Percentiles rank a stretch among this genome's conserved stretches.
Conservation (phyloP, 1,140 invertebrate species). For the Trachelipus rathkii region DNA sequence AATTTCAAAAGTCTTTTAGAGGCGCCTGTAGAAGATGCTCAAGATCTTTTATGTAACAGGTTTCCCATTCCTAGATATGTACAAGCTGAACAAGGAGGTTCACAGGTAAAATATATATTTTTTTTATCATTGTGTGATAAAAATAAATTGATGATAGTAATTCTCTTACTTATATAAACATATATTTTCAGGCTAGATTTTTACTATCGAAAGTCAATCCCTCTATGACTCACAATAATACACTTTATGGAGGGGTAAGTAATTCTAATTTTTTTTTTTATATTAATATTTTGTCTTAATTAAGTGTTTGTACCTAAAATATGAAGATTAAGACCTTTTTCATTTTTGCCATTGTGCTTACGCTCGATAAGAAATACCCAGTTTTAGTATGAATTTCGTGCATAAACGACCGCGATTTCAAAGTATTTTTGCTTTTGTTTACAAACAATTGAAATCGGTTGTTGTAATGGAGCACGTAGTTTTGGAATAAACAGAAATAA, state of each 20-base stretch:
- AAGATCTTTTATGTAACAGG: constrained; percentile 88
- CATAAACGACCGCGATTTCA: no score
- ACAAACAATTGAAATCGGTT: no score
- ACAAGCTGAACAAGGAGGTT: constrained; percentile 96
- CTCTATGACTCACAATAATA: constrained; percentile 98
- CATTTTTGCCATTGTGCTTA: no score
- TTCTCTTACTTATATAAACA: not conserved
- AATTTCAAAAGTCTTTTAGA: constrained; percentile 94
- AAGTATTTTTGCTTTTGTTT: no score
- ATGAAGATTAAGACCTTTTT: no score
- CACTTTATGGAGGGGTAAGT: constrained; percentile 83
- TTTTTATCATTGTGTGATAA: not conserved
- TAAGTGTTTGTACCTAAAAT: no score
- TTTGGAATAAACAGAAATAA: no score
- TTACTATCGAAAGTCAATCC: constrained; percentile 98
- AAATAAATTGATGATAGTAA: not conserved
- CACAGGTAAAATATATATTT: constrained; percentile 58
- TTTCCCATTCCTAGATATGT: constrained; percentile 99
- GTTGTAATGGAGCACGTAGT: no score
- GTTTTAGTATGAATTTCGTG: no score
- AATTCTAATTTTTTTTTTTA: no score
- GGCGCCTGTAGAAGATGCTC: constrained; percentile 94
- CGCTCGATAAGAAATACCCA: no score
- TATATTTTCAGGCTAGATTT: constrained; percentile 77
- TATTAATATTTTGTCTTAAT: no score